Base-by-base conservation (phyloP, 2,113 vertebrate species). In the Nibea coibor region DNA sequence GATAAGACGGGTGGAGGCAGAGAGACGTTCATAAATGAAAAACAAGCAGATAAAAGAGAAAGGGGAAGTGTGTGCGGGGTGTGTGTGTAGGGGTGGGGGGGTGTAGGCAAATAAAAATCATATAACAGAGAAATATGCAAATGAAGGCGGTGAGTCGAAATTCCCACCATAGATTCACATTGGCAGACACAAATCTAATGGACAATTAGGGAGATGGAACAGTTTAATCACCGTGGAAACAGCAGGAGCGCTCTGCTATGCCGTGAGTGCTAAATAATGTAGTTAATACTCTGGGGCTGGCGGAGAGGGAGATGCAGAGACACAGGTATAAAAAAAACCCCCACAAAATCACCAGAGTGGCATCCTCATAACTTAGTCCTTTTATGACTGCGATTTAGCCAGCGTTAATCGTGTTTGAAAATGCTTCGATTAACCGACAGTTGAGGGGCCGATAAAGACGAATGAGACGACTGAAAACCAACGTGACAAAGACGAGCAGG, bases 171-270 rank as follows among this genome's bases (percentile, higher is more conserved):
- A 42, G 63, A 75, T 62, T 57, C 51, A 26, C 43, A 24, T 28
- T 24, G 2, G 28, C 20, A 53, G 17, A 39, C 56, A 58, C n/a
- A 51, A 73, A 67, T 47, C 31, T 75, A 80, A 78, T 9, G 69
- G 66, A 59, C 69, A 73, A 83, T 85, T 83, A 85, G 61, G 50
- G 72, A 62, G 54, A 64, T 45, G 75, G 56, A 83, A 76, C 72
- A 75, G 78, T 77, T 77, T 77, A 78, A 85, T 91, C 83, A 67
- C 72, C 31, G 75, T 83, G 82, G 81, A 88, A 87, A 85, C 84
- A 75, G 77, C 66, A 80, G 47, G 57, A 67, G 58, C 48, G 15
- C 68, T 77, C 68, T 5, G 26, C 71, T 62, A 19, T 0, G 22
- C 75, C 11, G 72, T 17, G 43, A 75, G 56, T 8, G 58, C 69